A percentile compares a stretch with the other conserved stretches of the same genome.
phyloP scores from a whole-genome alignment of 2,888 invertebrate genomes.

The Drosophila gaucha region DNA sequence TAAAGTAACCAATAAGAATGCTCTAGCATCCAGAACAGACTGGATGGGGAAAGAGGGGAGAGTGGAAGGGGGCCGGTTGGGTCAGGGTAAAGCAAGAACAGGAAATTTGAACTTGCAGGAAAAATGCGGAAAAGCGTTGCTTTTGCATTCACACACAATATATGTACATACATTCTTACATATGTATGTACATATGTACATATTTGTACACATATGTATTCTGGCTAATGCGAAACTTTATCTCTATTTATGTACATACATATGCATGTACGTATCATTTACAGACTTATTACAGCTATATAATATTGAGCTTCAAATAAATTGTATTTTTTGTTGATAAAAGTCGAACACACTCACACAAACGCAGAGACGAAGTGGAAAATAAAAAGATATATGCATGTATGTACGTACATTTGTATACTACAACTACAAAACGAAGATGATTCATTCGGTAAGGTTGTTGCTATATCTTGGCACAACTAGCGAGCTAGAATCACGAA shows the following conservation, averaged over 20 bases:
- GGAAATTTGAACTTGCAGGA: conserved; percentile 73
- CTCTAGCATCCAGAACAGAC: conserved; percentile 20
- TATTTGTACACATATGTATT: not conserved
- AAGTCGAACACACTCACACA: conserved; percentile 23
- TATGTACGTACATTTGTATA: not conserved
- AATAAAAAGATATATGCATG: conserved; percentile 18
- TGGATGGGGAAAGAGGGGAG: not conserved
- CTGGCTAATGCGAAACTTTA: conserved; percentile 49
- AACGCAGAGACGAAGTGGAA: conserved; percentile 37
- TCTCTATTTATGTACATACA: conserved; percentile 25
- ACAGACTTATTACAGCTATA: conserved; percentile 45
- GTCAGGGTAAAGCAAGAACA: conserved; percentile 58
- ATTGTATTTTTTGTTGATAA: conserved; percentile 59
- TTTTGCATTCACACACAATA: conserved; percentile 6
- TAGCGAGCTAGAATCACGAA: conserved; percentile 72
- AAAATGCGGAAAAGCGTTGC: conserved; percentile 66
- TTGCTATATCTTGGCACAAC: conserved; percentile 62
- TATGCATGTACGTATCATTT: conserved; percentile 38
- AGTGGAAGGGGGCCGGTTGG: too few species aligned
- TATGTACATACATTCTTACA: not conserved
- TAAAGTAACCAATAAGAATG: conserved; percentile 28
- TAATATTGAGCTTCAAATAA: conserved; percentile 55
- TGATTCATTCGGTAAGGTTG: conserved; percentile 59
- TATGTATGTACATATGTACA: not conserved
- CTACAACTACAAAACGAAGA: conserved; percentile 59